Conservation (phyloP, 2,113 vertebrate species). For the Entelurus aequoreus region DNA sequence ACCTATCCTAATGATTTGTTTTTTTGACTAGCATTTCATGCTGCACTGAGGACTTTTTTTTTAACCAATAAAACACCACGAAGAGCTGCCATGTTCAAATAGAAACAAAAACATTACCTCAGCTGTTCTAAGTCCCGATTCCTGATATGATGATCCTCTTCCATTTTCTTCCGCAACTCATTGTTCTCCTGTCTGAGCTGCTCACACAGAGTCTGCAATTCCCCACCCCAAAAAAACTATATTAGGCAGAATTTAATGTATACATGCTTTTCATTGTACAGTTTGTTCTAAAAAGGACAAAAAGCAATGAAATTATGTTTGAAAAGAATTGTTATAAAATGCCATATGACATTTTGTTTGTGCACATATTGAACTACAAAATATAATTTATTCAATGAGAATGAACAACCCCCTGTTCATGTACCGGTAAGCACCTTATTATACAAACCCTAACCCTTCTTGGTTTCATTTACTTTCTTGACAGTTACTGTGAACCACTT, state of each 20-base stretch:
- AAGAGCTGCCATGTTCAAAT: constrained; percentile 8
- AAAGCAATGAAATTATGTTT: too few species aligned
- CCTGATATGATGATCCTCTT: constrained; percentile 88
- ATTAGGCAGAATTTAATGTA: neutral
- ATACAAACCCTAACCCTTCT: too few species aligned
- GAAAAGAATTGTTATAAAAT: neutral
- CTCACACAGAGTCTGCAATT: constrained; percentile 84
- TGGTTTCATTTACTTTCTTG: too few species aligned
- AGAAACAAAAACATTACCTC: constrained; percentile 69
- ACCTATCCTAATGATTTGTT: neutral
- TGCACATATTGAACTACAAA: too few species aligned
- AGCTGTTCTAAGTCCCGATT: constrained; percentile 87
- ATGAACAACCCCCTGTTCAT: too few species aligned
- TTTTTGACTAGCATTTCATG: neutral
- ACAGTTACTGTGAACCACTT: too few species aligned
- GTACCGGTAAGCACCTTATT: too few species aligned
- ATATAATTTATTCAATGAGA: too few species aligned
- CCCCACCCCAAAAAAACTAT: neutral
- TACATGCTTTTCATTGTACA: neutral
- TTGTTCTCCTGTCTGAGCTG: constrained; percentile 92
- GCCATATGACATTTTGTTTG: too few species aligned
- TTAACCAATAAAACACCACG: constrained; percentile 7
- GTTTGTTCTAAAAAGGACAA: neutral
- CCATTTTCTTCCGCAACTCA: constrained; percentile 89
- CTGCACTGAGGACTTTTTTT: neutral